Base-by-base conservation (phyloP, 2,797 vertebrate genomes). In the Fundulus diaphanus region DNA sequence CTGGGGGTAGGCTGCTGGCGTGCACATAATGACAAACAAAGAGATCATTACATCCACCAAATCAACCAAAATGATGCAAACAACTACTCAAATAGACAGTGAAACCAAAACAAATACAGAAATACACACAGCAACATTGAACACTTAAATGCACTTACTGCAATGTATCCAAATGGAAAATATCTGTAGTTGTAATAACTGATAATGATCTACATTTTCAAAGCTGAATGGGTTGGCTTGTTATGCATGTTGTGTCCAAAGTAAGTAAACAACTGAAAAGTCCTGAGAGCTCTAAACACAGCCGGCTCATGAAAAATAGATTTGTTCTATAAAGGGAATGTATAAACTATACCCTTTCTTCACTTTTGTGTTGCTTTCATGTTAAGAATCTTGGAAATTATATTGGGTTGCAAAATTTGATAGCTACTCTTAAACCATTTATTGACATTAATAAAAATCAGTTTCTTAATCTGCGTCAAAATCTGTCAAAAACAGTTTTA, bases 261-360 rank as follows among this genome's bases (percentile, higher is more conserved):
- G 74, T 69, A 81, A 56, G 49, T 65, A 88, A 73, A 83, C 72
- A 74, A 59, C 79, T 37, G 69, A 77, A 82, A 87, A 68, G 78
- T 87, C 76, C 76, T 82, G 68, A 63, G 67, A 88, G 79, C 76
- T 79, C 33, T 74, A 73, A 82, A 81, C 0, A 61, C 65, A 84
- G 49, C 75, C 82, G 63, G 69, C 76, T 88, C 83, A 90, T 91
- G 70, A 92, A 92, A 91, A 82, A 91, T 89, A 81, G 79, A 93
- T 91, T 79, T 80, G 77, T 57, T 86, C 85, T 84, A 90, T 85
- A 89, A 90, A 91, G 88, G 85, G 78, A 87, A 37, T 52, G 51
- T 52, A 84, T 79, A 65, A 77, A 77, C 76, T 74, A 84, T 86
- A 89, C 20, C 65, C 73, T 70, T 67, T 42, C 68, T 77, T 78